These are phyloP conservation scores for Cephalopachus bancanus DNA, from an alignment of 2,797 vertebrate species.

Conservation along the genomic window DNA sequence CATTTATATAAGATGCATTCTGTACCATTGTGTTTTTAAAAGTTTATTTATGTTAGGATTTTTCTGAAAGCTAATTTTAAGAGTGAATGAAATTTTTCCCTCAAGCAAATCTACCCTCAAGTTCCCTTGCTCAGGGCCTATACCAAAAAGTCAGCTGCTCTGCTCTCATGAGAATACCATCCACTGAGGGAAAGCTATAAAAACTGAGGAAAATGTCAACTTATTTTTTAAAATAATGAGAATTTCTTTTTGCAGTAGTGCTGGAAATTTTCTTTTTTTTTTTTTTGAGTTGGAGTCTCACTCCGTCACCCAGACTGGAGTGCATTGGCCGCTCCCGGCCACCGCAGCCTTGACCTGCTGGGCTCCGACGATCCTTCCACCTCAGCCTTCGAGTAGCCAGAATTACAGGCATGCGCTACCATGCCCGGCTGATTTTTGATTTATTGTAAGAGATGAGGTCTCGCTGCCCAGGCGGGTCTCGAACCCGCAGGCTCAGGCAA, in stretches of 20 bases:
- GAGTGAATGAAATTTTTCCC: constrained; percentile 46
- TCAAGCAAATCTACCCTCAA: not conserved
- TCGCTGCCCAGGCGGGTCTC: too few species aligned
- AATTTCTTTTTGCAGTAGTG: constrained; percentile 49
- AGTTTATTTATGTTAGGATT: constrained; percentile 50
- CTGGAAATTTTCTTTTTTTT: constrained; percentile 41
- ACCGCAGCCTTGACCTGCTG: too few species aligned
- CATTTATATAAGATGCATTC: not conserved
- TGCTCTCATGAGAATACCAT: not conserved
- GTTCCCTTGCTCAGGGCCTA: not conserved
- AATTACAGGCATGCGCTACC: too few species aligned
- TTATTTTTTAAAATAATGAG: constrained; percentile 61
- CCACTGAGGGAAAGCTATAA: constrained; percentile 53
- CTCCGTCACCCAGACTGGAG: too few species aligned
- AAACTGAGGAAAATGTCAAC: constrained; percentile 21
- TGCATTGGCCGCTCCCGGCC: too few species aligned
- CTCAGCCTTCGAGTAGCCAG: too few species aligned
- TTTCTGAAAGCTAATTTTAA: constrained; percentile 37
- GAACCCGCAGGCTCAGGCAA: too few species aligned
- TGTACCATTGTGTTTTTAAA: not conserved
- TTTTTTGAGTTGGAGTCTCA: too few species aligned
- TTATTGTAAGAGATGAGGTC: too few species aligned
- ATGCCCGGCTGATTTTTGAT: too few species aligned
- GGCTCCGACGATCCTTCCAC: too few species aligned
- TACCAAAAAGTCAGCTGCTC: not conserved